phyloP scores from a whole-genome alignment of 1,140 invertebrate genomes.

The Cherax destructor region DNA sequence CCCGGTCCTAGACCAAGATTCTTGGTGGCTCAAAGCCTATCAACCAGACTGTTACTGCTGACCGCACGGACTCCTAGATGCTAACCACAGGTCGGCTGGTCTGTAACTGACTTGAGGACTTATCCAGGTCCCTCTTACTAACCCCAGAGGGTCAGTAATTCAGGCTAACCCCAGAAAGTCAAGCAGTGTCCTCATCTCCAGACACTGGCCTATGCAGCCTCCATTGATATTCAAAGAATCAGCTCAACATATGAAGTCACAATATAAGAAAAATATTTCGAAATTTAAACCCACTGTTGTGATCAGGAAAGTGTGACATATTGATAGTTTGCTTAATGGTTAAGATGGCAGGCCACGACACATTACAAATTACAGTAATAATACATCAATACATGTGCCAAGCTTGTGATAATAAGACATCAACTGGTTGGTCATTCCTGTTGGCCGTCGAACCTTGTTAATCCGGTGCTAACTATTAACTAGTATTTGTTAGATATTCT shows the following conservation, averaged over 20 bases:
- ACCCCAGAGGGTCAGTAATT: too few relatives aligned
- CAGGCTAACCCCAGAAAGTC: too few relatives aligned
- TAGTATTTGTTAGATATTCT: not conserved
- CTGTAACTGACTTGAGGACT: too few relatives aligned
- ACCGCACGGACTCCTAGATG: too few relatives aligned
- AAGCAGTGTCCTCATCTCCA: too few relatives aligned
- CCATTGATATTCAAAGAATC: not conserved
- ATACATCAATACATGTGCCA: constrained; percentile 8
- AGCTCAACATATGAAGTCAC: not conserved
- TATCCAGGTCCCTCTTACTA: not conserved
- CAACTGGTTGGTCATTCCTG: constrained; percentile 21
- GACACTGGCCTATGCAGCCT: too few relatives aligned
- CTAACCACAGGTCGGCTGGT: too few relatives aligned
- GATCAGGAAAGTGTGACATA: not conserved
- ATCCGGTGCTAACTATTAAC: constrained; percentile 8
- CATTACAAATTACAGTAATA: constrained; percentile 4
- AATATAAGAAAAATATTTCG: not conserved
- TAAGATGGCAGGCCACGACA: not conserved
- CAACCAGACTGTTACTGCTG: too few relatives aligned
- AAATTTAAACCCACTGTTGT: not conserved
- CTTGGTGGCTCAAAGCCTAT: too few relatives aligned
- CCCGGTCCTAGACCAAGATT: too few relatives aligned
- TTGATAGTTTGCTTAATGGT: not conserved
- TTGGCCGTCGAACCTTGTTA: constrained; percentile 1
- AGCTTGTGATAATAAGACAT: constrained; percentile 5